Evolutionary conservation across 2,888 invertebrate genomes (phyloP).

Genomic region (Bellardia pandia): DNA sequence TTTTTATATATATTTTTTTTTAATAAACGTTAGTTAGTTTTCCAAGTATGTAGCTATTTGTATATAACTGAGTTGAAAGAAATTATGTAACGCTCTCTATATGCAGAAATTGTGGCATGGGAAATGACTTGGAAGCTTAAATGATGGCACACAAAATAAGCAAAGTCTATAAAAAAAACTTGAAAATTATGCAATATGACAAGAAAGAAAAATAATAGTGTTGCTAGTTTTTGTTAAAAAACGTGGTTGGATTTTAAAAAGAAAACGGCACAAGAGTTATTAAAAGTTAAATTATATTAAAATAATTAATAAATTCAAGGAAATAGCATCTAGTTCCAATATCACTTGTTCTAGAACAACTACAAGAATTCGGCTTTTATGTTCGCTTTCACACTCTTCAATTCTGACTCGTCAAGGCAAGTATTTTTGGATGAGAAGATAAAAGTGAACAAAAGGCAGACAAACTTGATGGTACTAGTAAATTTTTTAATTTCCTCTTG

Average conservation of each 20-base stretch:
- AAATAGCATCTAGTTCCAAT: too few relatives aligned
- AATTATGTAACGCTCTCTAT: constrained; percentile 50
- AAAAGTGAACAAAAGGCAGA: too few relatives aligned
- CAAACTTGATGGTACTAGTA: too few relatives aligned
- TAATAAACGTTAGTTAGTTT: constrained; percentile 60
- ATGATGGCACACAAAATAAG: constrained; percentile 30
- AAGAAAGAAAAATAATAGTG: constrained; percentile 42
- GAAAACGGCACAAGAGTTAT: too few relatives aligned
- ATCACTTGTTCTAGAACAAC: too few relatives aligned
- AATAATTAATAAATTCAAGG: too few relatives aligned
- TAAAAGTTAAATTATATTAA: too few relatives aligned
- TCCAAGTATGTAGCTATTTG: constrained; percentile 26
- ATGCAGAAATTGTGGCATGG: constrained; percentile 60
- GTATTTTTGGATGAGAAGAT: too few relatives aligned
- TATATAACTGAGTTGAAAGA: constrained; percentile 17
- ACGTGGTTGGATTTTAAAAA: constrained; percentile 29
- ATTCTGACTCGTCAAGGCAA: too few relatives aligned
- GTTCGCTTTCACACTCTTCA: too few relatives aligned
- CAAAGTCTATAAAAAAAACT: constrained; percentile 46
- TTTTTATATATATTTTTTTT: neutral
- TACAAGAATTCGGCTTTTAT: too few relatives aligned
- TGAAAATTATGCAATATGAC: constrained; percentile 54
- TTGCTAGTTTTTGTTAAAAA: constrained; percentile 22
- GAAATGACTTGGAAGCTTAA: constrained; percentile 68
- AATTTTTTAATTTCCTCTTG: too few relatives aligned